Percentiles rank a stretch among this genome's conserved stretches.
These are phyloP conservation scores for Hedychridium roseum DNA, from an alignment of 2,888 invertebrate genomes.

Conservation along the genomic window DNA sequence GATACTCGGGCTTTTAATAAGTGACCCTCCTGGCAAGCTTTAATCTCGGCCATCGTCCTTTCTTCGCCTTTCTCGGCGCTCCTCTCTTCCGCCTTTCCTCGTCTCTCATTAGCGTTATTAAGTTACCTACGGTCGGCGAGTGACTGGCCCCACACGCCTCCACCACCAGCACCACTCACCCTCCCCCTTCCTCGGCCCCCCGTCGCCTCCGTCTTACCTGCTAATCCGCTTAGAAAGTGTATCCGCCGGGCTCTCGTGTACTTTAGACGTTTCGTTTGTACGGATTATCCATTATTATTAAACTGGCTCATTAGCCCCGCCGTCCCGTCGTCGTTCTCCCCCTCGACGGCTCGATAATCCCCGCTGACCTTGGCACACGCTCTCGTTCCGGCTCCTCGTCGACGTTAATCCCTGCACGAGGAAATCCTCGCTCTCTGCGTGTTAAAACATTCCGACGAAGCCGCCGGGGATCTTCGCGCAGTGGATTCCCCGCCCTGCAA, in stretches of 20 bases:
- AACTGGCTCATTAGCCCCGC: not conserved
- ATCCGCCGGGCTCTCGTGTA: not conserved
- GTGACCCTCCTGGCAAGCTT: constrained; percentile 24
- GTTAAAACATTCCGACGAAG: no score
- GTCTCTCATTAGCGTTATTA: constrained; percentile 15
- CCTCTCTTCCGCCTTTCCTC: constrained; percentile 2
- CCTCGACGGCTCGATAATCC: not conserved
- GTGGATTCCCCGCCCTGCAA: no score
- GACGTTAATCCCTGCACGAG: no score
- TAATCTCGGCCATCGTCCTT: constrained; percentile 10
- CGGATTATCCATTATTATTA: constrained; percentile 5
- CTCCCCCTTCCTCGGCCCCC: no score
- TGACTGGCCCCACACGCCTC: constrained; percentile 4
- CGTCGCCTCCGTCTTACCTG: constrained; percentile 1
- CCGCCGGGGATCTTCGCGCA: no score
- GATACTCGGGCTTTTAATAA: constrained; percentile 24
- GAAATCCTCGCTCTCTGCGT: no score
- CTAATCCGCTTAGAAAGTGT: constrained; percentile 7
- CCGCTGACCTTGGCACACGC: no score
- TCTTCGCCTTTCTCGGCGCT: not conserved
- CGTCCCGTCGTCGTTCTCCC: not conserved
- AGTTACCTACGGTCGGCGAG: constrained; percentile 5
- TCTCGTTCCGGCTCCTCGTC: no score
- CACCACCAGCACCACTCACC: constrained; percentile 4
- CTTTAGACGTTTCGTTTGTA: constrained; percentile 6